These are phyloP conservation scores for Andrena chrysosceles DNA, from an alignment of 2,888 invertebrate genomes.

Conservation along the genomic window DNA sequence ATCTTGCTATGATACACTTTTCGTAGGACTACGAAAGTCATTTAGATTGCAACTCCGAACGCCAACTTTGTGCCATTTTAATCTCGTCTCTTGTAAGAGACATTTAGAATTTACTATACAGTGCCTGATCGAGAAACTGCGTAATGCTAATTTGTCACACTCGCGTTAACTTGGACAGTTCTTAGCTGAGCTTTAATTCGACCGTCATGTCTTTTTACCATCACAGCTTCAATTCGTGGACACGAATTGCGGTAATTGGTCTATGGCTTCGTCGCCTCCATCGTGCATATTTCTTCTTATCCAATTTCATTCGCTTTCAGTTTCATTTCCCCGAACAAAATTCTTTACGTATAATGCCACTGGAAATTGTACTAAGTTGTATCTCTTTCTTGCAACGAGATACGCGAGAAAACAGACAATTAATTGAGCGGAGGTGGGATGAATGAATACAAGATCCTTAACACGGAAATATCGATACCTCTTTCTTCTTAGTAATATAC, in stretches of 20 bases:
- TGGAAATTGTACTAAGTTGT: constrained; percentile 32
- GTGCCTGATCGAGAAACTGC: constrained; percentile 13
- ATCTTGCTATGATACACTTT: constrained; percentile 14
- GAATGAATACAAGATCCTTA: constrained; percentile 16
- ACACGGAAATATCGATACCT: constrained; percentile 10
- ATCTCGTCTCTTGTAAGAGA: constrained; percentile 15
- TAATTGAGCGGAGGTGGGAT: constrained; percentile 14
- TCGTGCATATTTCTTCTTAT: not conserved
- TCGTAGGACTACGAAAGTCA: constrained; percentile 23
- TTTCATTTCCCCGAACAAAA: not conserved
- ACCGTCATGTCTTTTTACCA: constrained; percentile 21
- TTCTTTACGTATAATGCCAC: constrained; percentile 1
- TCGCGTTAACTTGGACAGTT: constrained; percentile 24
- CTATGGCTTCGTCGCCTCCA: not conserved
- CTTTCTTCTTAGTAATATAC: constrained; percentile 19
- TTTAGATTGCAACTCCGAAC: constrained; percentile 11
- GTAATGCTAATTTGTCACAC: constrained; percentile 30
- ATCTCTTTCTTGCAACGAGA: not conserved
- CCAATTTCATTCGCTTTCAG: not conserved
- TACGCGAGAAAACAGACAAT: not conserved
- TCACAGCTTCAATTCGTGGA: constrained; percentile 4
- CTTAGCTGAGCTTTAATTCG: constrained; percentile 19
- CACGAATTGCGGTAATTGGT: constrained; percentile 6
- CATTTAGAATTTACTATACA: constrained; percentile 18
- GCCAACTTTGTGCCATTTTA: constrained; percentile 41